Evolutionary conservation across 2,797 vertebrate species (phyloP).

Genomic region (Argentina silus): DNA sequence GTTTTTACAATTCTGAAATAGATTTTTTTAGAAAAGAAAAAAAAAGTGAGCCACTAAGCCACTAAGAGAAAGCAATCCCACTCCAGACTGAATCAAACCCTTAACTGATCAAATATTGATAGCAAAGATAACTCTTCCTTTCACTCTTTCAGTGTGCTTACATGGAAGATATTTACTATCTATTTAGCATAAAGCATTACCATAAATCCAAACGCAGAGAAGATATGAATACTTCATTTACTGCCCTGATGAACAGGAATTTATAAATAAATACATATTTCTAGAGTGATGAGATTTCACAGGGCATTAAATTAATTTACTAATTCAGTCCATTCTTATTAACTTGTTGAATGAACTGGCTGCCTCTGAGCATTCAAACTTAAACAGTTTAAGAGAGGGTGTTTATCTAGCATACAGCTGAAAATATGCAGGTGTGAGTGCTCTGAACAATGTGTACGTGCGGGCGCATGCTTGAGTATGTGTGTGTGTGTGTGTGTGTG

Average conservation of each 20-base stretch:
- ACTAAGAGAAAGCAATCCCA: not conserved
- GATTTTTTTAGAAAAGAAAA: not conserved
- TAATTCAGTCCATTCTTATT: slow-evolving; percentile 18
- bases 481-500: not conserved
- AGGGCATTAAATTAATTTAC: slow-evolving; percentile 29
- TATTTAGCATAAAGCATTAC: slow-evolving; percentile 14
- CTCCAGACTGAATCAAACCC: not conserved
- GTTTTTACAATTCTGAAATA: not conserved
- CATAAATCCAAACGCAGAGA: slow-evolving; percentile 35
- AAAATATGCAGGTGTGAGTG: not conserved
- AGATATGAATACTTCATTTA: slow-evolving; percentile 44
- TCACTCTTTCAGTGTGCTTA: not conserved
- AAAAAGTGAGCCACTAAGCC: not conserved
- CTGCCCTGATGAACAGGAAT: slow-evolving; percentile 39
- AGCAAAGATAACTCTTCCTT: not conserved
- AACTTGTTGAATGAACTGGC: slow-evolving; percentile 11
- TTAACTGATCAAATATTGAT: not conserved
- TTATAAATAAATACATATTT: slow-evolving; percentile 28
- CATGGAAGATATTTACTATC: slow-evolving; percentile 33
- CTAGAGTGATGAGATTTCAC: slow-evolving; percentile 17
- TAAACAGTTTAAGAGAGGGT: not conserved
- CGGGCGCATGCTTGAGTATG: not conserved
- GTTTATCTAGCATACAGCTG: not conserved
- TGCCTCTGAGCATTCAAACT: not conserved
- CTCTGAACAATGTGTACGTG: not conserved